Conservation (phyloP, 2,113 vertebrate species). For the Elephas maximus region DNA sequence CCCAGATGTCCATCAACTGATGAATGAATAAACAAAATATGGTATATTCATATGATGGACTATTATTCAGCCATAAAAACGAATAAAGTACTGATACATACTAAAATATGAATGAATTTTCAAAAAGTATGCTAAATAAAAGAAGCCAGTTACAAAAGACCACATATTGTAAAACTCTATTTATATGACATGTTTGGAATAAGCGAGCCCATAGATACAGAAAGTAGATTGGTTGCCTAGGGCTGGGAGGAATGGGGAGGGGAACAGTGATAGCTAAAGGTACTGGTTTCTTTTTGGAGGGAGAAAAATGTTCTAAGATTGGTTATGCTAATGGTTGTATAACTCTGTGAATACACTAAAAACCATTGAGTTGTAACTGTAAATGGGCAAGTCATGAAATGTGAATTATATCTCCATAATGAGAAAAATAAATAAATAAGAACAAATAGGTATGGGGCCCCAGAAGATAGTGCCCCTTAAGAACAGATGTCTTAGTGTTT, state of each 20-base stretch:
- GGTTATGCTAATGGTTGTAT: not conserved
- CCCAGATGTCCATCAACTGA: not conserved
- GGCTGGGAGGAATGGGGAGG: not conserved
- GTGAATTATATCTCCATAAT: slow-evolving; percentile 30
- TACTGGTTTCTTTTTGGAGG: not conserved
- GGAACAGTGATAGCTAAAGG: too few relatives aligned
- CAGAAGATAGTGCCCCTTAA: not conserved
- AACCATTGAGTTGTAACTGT: not conserved
- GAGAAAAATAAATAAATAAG: not conserved
- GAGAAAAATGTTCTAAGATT: not conserved
- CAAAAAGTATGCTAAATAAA: not conserved
- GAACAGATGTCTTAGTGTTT: not conserved
- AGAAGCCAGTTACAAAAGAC: not conserved
- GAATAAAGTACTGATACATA: not conserved
- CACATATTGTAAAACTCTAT: not conserved
- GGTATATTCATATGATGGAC: not conserved
- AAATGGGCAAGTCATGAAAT: not conserved
- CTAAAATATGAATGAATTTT: not conserved
- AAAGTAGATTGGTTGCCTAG: not conserved
- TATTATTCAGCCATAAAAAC: not conserved
- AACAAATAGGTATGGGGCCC: not conserved
- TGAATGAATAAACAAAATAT: not conserved
- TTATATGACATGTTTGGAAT: not conserved
- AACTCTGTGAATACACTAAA: not conserved
- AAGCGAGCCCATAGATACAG: not conserved